Evolutionary conservation across 2,888 invertebrate species (phyloP).

Genomic region (Tolmerus cingulatus): DNA sequence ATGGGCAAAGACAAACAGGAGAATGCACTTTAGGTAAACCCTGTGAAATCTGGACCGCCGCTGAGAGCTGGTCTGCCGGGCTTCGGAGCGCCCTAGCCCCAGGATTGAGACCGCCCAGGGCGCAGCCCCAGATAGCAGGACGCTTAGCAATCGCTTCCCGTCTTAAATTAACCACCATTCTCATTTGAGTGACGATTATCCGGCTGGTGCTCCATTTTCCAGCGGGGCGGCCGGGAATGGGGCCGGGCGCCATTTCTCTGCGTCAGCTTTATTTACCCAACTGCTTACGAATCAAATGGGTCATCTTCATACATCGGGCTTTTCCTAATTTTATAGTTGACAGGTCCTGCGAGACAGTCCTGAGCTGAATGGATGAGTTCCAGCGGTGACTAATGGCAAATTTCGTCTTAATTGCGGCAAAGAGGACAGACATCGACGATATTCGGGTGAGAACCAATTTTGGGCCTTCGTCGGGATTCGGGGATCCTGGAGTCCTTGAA

Average conservation of each 20-base stretch:
- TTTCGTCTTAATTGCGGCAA: background rate
- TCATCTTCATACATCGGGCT: background rate
- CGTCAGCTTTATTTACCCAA: background rate
- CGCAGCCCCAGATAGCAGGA: background rate
- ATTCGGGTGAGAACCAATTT: background rate
- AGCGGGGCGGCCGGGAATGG: background rate
- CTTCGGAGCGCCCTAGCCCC: background rate
- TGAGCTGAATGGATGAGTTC: background rate
- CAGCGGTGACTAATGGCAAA: background rate
- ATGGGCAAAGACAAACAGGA: background rate
- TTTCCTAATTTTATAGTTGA: background rate
- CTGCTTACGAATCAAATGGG: background rate
- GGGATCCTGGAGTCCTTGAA: background rate
- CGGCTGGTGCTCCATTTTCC: background rate
- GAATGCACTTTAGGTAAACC: background rate
- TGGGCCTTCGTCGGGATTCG: background rate
- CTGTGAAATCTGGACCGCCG: background rate
- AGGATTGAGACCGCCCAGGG: background rate
- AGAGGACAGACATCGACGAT: background rate
- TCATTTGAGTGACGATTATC: background rate
- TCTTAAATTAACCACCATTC: background rate
- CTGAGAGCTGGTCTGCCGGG: background rate
- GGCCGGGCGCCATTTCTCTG: background rate
- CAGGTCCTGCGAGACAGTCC: background rate
- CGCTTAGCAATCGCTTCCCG: background rate